phyloP scores from a whole-genome alignment of 2,888 invertebrate species.

The Dinocampus coccinellae region DNA sequence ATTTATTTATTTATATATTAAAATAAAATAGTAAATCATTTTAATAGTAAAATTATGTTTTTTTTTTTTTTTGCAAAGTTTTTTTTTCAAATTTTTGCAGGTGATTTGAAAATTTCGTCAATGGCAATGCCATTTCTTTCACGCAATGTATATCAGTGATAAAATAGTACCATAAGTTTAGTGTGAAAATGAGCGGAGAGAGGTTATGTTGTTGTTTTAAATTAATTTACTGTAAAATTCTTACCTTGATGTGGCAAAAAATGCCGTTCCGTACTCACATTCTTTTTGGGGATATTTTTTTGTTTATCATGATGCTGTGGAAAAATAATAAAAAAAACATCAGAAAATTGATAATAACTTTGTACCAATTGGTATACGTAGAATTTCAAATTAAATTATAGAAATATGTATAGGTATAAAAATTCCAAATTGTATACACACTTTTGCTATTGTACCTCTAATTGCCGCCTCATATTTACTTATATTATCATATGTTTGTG shows the following conservation, averaged over 20 bases:
- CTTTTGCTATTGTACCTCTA: slow-evolving; percentile 62
- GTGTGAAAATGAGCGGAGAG: not conserved
- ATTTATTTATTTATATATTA: too few species aligned
- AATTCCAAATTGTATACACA: slow-evolving; percentile 20
- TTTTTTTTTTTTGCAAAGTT: too few species aligned
- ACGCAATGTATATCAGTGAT: slow-evolving; percentile 10
- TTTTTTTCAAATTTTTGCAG: too few species aligned
- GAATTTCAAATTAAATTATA: not conserved
- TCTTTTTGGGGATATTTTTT: slow-evolving; percentile 23
- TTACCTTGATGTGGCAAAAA: slow-evolving; percentile 63
- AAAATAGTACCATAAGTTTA: not conserved
- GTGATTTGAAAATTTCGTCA: too few species aligned
- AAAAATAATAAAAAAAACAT: slow-evolving; percentile 36
- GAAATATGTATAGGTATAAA: too few species aligned
- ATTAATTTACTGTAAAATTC: slow-evolving; percentile 16
- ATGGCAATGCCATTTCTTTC: slow-evolving; percentile 38
- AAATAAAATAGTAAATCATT: too few species aligned
- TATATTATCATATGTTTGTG: slow-evolving; percentile 79
- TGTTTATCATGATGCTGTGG: slow-evolving; percentile 39
- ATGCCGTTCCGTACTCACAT: slow-evolving; percentile 45
- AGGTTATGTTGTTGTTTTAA: not conserved
- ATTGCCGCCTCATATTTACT: slow-evolving; percentile 73
- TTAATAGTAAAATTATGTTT: too few species aligned
- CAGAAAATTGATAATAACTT: too few species aligned
- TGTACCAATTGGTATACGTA: not conserved